Conservation (phyloP, 2,113 vertebrate species). For the Phrynosoma blainvillii region DNA sequence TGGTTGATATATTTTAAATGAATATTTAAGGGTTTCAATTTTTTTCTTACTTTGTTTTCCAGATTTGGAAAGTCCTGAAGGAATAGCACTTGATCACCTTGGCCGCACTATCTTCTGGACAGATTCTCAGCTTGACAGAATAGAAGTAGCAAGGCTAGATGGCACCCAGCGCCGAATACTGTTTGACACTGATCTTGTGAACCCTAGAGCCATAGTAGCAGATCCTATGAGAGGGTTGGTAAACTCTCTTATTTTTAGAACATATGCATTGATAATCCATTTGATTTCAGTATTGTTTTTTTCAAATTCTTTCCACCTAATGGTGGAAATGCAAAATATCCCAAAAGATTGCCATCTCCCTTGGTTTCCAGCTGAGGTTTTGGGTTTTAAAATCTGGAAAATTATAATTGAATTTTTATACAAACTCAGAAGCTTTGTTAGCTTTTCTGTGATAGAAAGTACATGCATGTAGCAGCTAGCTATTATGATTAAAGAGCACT, state of each 20-base stretch:
- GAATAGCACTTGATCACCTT: constrained; percentile 89
- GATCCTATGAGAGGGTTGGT: constrained; percentile 86
- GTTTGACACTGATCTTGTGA: constrained; percentile 85
- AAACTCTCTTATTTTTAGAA: neutral
- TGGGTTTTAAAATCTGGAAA: neutral
- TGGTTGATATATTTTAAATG: neutral
- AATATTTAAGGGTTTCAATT: constrained; percentile 20
- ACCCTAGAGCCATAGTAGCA: constrained; percentile 87
- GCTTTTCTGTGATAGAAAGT: neutral
- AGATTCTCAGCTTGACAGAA: constrained; percentile 86
- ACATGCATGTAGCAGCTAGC: no score
- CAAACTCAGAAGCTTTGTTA: neutral
- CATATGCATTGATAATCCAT: neutral
- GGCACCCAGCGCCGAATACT: constrained; percentile 88
- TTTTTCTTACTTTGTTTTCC: constrained; percentile 44
- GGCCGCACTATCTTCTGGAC: constrained; percentile 93
- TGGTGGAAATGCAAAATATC: neutral
- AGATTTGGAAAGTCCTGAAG: constrained; percentile 91
- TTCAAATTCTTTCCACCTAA: neutral
- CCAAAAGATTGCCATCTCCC: neutral
- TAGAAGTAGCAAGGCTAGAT: constrained; percentile 90
- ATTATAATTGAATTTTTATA: neutral
- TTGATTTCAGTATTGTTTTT: neutral
- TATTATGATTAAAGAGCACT: no score
- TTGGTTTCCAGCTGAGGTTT: neutral